Evolutionary conservation across 1,140 invertebrate species (phyloP).

Genomic region (Drepana arcuata): DNA sequence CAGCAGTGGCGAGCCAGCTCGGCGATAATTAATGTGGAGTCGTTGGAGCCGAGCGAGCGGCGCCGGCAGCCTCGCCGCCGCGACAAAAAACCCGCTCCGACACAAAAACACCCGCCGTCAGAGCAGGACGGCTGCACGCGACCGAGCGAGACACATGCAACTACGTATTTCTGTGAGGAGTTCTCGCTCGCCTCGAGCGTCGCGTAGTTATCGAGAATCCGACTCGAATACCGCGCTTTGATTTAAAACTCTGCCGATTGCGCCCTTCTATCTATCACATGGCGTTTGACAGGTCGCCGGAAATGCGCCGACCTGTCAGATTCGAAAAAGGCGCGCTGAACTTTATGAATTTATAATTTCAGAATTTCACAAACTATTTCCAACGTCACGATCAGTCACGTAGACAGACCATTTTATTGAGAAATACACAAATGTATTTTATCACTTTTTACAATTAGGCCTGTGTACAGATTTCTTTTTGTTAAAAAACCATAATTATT

Average conservation of each 20-base stretch:
- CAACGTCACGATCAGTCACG: too few relatives aligned
- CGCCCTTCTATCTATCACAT: slow-evolving; percentile 71
- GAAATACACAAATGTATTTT: too few relatives aligned
- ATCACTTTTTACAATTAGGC: too few relatives aligned
- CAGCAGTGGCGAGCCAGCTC: slow-evolving; percentile 43
- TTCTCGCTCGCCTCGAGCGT: slow-evolving; percentile 59
- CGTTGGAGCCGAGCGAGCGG: slow-evolving; percentile 46
- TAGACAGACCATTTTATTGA: slow-evolving; percentile 10
- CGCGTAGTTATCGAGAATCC: slow-evolving; percentile 54
- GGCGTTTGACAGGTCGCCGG: slow-evolving; percentile 68
- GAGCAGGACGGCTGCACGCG: slow-evolving; percentile 40
- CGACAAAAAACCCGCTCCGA: slow-evolving; percentile 67
- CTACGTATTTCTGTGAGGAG: slow-evolving; percentile 62
- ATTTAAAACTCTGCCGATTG: slow-evolving; percentile 66
- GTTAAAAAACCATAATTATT: too few relatives aligned
- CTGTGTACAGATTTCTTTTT: too few relatives aligned
- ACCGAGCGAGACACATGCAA: slow-evolving; percentile 31
- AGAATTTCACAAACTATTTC: too few relatives aligned
- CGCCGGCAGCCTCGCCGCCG: slow-evolving; percentile 55
- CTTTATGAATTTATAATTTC: slow-evolving; percentile 15
- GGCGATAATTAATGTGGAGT: slow-evolving; percentile 66
- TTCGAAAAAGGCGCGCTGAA: slow-evolving; percentile 59
- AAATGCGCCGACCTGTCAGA: slow-evolving; percentile 61
- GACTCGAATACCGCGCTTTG: slow-evolving; percentile 54
- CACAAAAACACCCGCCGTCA: slow-evolving; percentile 61